These are phyloP conservation scores for Argya squamiceps DNA, from an alignment of 2,797 vertebrate genomes.

Conservation along the genomic window DNA sequence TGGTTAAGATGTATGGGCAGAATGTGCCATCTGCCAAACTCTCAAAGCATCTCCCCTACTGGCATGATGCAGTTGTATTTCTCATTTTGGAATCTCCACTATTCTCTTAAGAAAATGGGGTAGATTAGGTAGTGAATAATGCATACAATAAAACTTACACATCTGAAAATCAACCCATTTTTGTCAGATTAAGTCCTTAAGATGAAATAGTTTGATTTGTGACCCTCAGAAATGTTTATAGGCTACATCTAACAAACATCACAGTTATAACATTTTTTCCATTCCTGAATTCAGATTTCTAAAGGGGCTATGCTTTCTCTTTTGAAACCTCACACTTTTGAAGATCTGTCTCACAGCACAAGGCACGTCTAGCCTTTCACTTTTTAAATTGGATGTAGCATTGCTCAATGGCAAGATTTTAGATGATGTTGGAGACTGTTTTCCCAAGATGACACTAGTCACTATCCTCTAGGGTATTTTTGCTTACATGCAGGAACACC, in stretches of 20 bases:
- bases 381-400: not conserved
- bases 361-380: not conserved
- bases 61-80: not conserved
- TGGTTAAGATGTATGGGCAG: not conserved
- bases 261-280: not conserved
- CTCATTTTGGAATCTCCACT: not conserved
- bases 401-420: not conserved
- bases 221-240: not conserved
- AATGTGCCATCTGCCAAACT: not conserved
- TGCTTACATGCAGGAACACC: not conserved
- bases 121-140: not conserved
- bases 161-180: not conserved
- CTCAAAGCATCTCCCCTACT: not conserved
- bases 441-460: not conserved
- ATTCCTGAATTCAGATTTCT: not conserved
- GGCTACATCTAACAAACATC: not conserved
- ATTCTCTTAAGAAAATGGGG: not conserved
- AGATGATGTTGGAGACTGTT: not conserved
- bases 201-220: not conserved
- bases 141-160: not conserved
- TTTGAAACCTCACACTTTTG: not conserved
- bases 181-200: not conserved
- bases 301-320: not conserved
- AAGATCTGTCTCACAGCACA: not conserved
- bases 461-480: not conserved